phyloP scores from a whole-genome alignment of 2,797 vertebrate genomes.

The Discoglossus pictus region DNA sequence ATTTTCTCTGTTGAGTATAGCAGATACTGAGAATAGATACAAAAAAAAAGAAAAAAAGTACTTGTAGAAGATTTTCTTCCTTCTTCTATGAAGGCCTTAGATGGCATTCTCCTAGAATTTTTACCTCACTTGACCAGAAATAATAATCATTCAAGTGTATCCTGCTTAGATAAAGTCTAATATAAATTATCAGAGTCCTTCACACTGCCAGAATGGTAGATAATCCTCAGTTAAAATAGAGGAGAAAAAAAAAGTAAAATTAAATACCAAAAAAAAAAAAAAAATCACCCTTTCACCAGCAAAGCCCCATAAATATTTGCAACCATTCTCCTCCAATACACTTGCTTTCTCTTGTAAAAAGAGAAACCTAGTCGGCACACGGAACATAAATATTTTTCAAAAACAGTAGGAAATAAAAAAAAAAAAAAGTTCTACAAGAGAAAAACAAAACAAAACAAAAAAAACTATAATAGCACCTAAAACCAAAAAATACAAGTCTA shows the following conservation, averaged over 20 bases:
- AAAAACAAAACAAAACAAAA: constrained; percentile 66
- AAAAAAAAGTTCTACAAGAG: constrained; percentile 68
- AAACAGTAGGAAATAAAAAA: constrained; percentile 66
- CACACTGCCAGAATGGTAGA: constrained; percentile 8
- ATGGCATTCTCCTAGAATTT: constrained; percentile 1
- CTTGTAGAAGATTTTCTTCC: too few species aligned
- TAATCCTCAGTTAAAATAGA: too few species aligned
- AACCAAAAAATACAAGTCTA: constrained; percentile 67
- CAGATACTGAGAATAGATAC: too few species aligned
- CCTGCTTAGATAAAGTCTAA: not conserved
- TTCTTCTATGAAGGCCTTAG: constrained; percentile 3
- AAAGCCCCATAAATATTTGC: constrained; percentile 64
- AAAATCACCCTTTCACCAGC: constrained; percentile 53
- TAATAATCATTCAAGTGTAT: not conserved
- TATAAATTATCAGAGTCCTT: not conserved
- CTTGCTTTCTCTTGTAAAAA: constrained; percentile 67
- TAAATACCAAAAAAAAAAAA: constrained; percentile 3
- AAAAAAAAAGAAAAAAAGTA: too few species aligned
- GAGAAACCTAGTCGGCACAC: constrained; percentile 67
- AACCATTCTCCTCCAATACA: constrained; percentile 58
- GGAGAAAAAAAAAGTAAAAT: constrained; percentile 1
- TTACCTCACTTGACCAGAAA: not conserved
- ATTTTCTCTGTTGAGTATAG: too few species aligned
- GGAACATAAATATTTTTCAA: constrained; percentile 78
- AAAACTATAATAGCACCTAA: constrained; percentile 77